Conservation (phyloP, 2,797 vertebrate species). For the Pangasius mekongensis region DNA sequence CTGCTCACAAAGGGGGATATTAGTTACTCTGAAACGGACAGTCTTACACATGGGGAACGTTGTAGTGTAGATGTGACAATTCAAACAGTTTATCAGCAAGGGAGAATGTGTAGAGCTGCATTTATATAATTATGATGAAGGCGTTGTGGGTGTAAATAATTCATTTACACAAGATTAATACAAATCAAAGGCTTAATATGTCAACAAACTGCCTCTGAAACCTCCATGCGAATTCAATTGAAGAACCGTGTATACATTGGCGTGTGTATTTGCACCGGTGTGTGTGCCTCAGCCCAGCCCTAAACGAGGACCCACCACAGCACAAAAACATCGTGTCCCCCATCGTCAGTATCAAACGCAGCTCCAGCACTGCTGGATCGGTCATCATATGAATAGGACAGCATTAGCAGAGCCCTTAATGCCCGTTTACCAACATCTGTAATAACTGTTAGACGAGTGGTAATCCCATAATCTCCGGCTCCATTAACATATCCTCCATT, state of each 20-base stretch:
- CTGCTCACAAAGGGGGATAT: conserved; percentile 36
- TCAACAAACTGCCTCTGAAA: background rate
- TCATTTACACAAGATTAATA: background rate
- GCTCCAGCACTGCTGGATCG: conserved; percentile 63
- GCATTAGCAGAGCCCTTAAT: conserved; percentile 73
- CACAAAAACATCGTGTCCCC: conserved; percentile 65
- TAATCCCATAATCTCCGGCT: conserved; percentile 85
- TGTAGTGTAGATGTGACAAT: background rate
- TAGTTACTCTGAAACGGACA: conserved; percentile 33
- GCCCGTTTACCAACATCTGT: conserved; percentile 85
- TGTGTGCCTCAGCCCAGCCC: background rate
- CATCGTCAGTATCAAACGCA: conserved; percentile 66
- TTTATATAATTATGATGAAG: background rate
- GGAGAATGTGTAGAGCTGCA: background rate
- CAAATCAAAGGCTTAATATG: background rate
- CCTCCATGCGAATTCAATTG: background rate
- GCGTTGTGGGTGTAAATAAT: background rate
- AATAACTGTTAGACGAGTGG: conserved; percentile 79
- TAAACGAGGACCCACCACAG: conserved; percentile 79
- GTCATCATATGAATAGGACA: conserved; percentile 72
- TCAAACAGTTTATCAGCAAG: background rate
- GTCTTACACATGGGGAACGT: conserved; percentile 16
- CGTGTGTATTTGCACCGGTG: conserved; percentile 3
- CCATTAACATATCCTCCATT: conserved; percentile 88
- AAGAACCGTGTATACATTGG: background rate